These are phyloP conservation scores for Telmatochromis brachygnathus DNA, from an alignment of 2,113 vertebrate species.

Conservation along the genomic window DNA sequence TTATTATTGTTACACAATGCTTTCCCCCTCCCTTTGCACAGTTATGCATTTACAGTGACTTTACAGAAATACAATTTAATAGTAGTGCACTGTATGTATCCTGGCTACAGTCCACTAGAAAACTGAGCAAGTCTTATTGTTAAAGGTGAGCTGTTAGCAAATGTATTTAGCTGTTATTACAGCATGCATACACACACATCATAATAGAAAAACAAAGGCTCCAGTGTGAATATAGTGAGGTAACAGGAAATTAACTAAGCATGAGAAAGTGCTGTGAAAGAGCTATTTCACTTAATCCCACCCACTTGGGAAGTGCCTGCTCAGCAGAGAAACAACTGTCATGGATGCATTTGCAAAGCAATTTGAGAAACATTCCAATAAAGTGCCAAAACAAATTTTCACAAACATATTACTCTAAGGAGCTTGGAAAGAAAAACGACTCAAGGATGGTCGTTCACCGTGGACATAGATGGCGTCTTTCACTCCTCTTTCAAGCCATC, in stretches of 20 bases:
- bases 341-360: neutral
- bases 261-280: neutral
- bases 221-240: neutral
- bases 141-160: neutral
- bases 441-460: neutral
- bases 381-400: neutral
- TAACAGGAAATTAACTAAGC: neutral
- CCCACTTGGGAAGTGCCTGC: neutral
- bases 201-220: neutral
- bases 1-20: neutral
- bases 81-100: neutral
- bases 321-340: neutral
- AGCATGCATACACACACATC: neutral
- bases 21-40: neutral
- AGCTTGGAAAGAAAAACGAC: neutral
- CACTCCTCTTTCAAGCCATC: neutral
- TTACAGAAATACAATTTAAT: neutral
- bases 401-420: neutral
- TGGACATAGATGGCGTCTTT: neutral
- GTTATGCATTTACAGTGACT: neutral
- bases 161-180: neutral
- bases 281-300: neutral
- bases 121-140: neutral
- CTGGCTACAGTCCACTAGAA: neutral
- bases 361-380: constrained; percentile 47